These are phyloP conservation scores for Pemphredon lugubris DNA, from an alignment of 2,888 invertebrate genomes.

Conservation along the genomic window DNA sequence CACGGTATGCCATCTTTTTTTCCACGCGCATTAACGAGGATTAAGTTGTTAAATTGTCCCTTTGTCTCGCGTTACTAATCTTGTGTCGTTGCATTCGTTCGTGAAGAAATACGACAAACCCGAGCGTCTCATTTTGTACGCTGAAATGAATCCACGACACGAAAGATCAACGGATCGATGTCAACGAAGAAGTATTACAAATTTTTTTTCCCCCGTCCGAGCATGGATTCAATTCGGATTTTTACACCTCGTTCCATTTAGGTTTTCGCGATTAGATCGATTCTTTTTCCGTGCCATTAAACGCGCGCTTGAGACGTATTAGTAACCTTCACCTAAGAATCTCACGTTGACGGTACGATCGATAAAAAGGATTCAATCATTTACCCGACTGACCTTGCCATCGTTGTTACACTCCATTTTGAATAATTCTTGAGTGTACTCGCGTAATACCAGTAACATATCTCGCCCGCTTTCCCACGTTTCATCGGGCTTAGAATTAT, in stretches of 20 bases:
- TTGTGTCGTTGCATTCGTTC: background rate
- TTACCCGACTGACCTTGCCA: constrained; percentile 23
- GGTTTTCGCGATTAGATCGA: constrained; percentile 3
- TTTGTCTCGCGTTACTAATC: constrained; percentile 32
- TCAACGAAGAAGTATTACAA: background rate
- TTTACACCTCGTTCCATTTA: constrained; percentile 1
- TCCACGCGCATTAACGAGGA: constrained; percentile 20
- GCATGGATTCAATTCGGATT: no score
- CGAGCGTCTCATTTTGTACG: background rate
- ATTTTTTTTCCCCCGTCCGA: background rate
- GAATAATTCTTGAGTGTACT: constrained; percentile 43
- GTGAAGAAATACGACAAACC: no score
- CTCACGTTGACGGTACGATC: constrained; percentile 3
- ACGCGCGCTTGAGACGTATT: background rate
- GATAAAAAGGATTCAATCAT: constrained; percentile 31
- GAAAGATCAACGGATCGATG: no score
- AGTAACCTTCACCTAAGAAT: constrained; percentile 30
- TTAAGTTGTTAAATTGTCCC: constrained; percentile 22
- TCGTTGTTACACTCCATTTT: constrained; percentile 26
- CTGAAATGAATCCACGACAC: no score
- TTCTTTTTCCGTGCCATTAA: background rate
- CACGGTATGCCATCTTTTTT: background rate
- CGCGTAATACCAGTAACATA: constrained; percentile 46
- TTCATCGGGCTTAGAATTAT: constrained; percentile 20
- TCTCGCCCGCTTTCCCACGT: constrained; percentile 53